These are phyloP conservation scores for Porites cylindrica DNA, from an alignment of 92 coral and sea anemone genomes.

Conservation along the genomic window DNA sequence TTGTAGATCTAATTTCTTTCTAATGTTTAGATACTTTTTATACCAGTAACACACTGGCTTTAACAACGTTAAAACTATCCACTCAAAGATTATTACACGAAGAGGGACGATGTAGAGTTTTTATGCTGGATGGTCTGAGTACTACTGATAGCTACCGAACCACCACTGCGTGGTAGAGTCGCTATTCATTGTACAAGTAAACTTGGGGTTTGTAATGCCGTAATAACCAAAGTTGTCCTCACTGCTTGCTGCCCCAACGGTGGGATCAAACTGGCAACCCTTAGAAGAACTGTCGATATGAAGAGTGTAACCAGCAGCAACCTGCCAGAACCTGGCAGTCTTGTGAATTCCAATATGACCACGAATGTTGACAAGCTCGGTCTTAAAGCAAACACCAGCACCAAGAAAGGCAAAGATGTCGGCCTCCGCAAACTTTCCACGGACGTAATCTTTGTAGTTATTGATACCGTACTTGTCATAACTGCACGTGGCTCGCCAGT, in stretches of 20 bases:
- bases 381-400: conserved; percentile 51
- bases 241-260: conserved; percentile 37
- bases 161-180: conserved; percentile 77
- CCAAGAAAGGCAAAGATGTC: conserved; percentile 56
- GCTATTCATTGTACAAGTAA: conserved; percentile 71
- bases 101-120: no score
- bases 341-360: conserved; percentile 58
- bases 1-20: no score
- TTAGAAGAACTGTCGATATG: conserved; percentile 43
- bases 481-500: conserved; percentile 80
- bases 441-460: conserved; percentile 73
- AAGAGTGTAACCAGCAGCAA: neutral
- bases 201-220: conserved; percentile 37
- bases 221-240: conserved; percentile 81
- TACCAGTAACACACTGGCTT: no score
- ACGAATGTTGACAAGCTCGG: conserved; percentile 76
- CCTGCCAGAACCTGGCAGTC: conserved; percentile 69
- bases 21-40: no score
- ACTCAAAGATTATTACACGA: no score
- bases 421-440: conserved; percentile 67
- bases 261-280: conserved; percentile 66
- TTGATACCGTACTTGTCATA: conserved; percentile 55
- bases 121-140: no score
- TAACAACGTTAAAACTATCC: no score
- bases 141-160: conserved; percentile 46